Base-by-base conservation (phyloP, 1,140 invertebrate genomes). In the Steinernema feltiae region DNA sequence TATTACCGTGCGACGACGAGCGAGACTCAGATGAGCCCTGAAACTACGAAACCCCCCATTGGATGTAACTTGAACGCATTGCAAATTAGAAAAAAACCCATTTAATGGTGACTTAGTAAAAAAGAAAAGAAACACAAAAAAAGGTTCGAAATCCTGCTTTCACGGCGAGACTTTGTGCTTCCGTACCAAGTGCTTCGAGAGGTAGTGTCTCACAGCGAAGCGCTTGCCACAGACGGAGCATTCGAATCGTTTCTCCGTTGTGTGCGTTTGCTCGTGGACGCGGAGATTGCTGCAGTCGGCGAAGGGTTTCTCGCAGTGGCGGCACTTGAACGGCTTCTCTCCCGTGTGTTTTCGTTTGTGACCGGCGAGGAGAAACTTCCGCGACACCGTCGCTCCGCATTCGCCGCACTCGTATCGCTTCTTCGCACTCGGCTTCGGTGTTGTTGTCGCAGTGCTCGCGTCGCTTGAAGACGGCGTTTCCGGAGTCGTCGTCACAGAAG, bases 231-330 rank as follows among this genome's bases (percentile, higher is more conserved):
- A 98, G 69, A 93, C 90, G 78, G 91, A 90, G 87, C 95, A 98
- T 84, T 92, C 92, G 88, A 93, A 97, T 87, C 95, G 94, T 88
- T 98, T 98, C 85, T 94, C 93, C 1, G 92, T 90, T 3, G 94
- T 96, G 87, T 98, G 96, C 0, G 95, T 98, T 87, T 98, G 95
- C 95, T 98, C 97, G 90, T 98, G 96, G 0, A 95, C 95, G 18
- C 95, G 89, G 18, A 98, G 89, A 87, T 98, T 98, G 73, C 94
- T 96, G 32, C 95, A 89, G 88, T 98, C 95, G 1, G 96, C 95
- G 87, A 98, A 98, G 3, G 94, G 93, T 86, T 97, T 97, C 70
- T 94, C 94, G 87, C 95, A 98, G 86, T 97, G 94, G 7, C 93
- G 93, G 87, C 95, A 98, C 0, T 93, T 93, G 88, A 95, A 98